phyloP scores from a whole-genome alignment of 2,888 invertebrate species.

The Orthosia gracilis region DNA sequence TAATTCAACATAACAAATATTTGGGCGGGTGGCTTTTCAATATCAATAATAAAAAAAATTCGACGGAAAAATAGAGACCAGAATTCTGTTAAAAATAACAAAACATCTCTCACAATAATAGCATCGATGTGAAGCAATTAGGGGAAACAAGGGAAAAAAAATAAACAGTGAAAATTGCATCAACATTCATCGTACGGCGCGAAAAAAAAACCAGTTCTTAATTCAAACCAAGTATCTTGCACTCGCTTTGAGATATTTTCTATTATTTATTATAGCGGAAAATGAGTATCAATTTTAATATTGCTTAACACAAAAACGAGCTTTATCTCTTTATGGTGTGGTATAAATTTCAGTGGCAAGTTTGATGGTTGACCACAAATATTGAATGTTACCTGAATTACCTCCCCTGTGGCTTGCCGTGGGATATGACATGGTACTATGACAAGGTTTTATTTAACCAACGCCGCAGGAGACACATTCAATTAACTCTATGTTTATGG shows the following conservation, averaged over 20 bases:
- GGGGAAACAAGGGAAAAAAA: not conserved
- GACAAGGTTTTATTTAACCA: conserved; percentile 65
- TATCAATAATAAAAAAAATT: conserved; percentile 6
- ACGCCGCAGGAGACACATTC: conserved; percentile 62
- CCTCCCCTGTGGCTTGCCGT: conserved; percentile 63
- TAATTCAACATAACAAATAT: not conserved
- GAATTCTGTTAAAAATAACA: not conserved
- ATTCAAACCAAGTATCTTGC: conserved; percentile 6
- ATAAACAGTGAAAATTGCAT: conserved; percentile 10
- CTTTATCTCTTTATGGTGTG: conserved; percentile 20
- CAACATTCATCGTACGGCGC: not conserved
- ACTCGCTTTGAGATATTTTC: conserved; percentile 31
- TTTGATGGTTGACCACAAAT: conserved; percentile 57
- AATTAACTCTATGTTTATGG: conserved; percentile 60
- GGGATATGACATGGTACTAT: conserved; percentile 52
- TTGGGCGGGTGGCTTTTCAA: not conserved
- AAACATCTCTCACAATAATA: conserved; percentile 2
- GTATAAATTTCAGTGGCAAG: conserved; percentile 41
- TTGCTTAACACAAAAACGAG: conserved; percentile 29
- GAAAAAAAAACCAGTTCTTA: conserved; percentile 16
- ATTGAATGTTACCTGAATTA: conserved; percentile 65
- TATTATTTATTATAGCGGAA: conserved; percentile 49
- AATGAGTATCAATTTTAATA: conserved; percentile 38
- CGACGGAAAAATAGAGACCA: not conserved
- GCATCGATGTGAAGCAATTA: conserved; percentile 10